phyloP scores from a whole-genome alignment of 1,140 invertebrate genomes.

The Diuraphis noxia region DNA sequence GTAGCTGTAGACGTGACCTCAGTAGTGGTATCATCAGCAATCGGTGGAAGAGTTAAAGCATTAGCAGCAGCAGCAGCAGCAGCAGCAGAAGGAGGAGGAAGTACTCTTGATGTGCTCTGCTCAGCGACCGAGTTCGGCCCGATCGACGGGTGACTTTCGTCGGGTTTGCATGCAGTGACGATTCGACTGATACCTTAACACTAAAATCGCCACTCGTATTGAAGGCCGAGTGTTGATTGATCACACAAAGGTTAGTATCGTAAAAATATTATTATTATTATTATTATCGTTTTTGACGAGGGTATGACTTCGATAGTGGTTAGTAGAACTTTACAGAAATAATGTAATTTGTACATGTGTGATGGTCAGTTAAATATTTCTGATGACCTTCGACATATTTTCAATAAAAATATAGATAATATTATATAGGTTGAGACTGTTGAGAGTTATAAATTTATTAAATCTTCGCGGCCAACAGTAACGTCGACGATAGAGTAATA shows the following conservation, averaged over 20 bases:
- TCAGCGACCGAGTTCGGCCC: neutral
- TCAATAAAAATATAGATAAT: neutral
- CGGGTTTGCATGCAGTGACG: neutral
- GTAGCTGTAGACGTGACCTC: neutral
- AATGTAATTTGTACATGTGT: too few species aligned
- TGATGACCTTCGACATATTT: neutral
- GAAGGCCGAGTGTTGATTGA: neutral
- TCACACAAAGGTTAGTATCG: neutral
- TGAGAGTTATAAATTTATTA: too few species aligned
- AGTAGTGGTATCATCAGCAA: neutral
- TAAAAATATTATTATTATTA: neutral
- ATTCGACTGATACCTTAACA: too few species aligned
- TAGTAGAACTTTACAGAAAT: too few species aligned
- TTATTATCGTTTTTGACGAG: neutral
- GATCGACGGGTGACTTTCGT: neutral
- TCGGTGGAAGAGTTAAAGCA: neutral
- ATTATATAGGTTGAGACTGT: neutral
- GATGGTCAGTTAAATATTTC: neutral
- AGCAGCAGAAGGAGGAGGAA: neutral
- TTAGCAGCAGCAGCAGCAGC: neutral
- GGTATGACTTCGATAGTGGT: neutral
- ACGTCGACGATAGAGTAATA: neutral
- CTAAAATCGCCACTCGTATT: neutral
- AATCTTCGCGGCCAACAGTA: neutral
- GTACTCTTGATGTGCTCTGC: neutral